phyloP scores from a whole-genome alignment of 2,113 vertebrate genomes.

The Chaetura pelagica region DNA sequence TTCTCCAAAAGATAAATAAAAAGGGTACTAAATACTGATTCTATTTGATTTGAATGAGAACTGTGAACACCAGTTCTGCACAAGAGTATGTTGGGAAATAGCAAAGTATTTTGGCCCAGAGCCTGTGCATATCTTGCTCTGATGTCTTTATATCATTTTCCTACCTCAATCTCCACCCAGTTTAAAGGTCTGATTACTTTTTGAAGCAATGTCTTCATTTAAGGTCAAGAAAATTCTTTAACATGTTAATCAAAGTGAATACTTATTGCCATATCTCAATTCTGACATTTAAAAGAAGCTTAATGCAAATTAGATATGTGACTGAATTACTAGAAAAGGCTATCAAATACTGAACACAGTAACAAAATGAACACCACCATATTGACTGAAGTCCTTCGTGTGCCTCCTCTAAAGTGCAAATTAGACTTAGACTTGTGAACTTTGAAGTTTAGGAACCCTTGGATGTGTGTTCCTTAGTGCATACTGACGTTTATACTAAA shows the following conservation, averaged over 20 bases:
- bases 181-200: constrained; percentile 57
- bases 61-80: background rate
- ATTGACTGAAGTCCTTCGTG: constrained; percentile 76
- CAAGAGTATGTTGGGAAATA: background rate
- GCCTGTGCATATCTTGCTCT: background rate
- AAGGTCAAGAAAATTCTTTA: constrained; percentile 75
- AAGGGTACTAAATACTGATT: background rate
- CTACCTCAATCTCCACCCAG: background rate
- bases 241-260: constrained; percentile 78
- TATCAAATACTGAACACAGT: constrained; percentile 73
- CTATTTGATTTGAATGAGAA: constrained; percentile 1
- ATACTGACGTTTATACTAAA: constrained; percentile 56
- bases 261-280: constrained; percentile 75
- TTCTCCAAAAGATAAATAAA: background rate
- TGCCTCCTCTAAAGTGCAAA: constrained; percentile 79
- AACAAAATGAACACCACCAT: constrained; percentile 65
- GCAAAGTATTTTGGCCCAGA: background rate
- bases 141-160: constrained; percentile 27
- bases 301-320: constrained; percentile 79
- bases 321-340: constrained; percentile 68
- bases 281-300: constrained; percentile 80
- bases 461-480: constrained; percentile 41
- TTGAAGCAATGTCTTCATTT: constrained; percentile 72
- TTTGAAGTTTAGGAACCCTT: constrained; percentile 72
- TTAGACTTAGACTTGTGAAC: constrained; percentile 71